phyloP scores from a whole-genome alignment of 2,113 vertebrate genomes.

The Catagonus wagneri region DNA sequence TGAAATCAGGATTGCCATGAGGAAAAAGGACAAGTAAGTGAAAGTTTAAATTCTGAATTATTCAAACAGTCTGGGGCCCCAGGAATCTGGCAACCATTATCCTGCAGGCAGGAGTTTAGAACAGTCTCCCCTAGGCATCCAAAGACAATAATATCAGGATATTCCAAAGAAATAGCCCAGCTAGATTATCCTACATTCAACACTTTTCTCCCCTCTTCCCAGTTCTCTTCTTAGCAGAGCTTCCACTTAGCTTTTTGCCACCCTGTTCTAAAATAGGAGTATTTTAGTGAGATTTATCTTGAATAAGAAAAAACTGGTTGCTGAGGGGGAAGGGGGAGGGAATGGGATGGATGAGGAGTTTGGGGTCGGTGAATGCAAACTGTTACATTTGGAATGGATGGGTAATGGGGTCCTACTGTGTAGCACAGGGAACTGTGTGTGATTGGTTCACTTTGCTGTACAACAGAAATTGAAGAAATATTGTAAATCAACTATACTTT shows the following conservation, averaged over 20 bases:
- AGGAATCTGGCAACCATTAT: not conserved
- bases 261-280: not conserved
- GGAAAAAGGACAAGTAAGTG: not conserved
- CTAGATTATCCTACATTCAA: not conserved
- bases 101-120: not conserved
- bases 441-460: too few species aligned
- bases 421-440: too few species aligned
- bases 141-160: not conserved
- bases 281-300: not conserved
- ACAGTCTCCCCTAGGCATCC: too few species aligned
- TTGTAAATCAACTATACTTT: too few species aligned
- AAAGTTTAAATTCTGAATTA: not conserved
- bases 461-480: too few species aligned
- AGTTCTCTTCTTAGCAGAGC: not conserved
- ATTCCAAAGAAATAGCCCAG: not conserved
- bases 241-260: not conserved
- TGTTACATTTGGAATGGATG: too few species aligned
- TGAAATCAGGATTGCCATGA: not conserved
- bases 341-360: too few species aligned
- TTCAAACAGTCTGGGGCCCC: fast-evolving
- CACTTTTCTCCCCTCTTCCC: not conserved
- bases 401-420: too few species aligned
- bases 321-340: too few species aligned
- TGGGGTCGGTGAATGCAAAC: too few species aligned
- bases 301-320: too few species aligned